Conservation (phyloP, 2,113 vertebrate genomes). For the Percopsis transmontana region DNA sequence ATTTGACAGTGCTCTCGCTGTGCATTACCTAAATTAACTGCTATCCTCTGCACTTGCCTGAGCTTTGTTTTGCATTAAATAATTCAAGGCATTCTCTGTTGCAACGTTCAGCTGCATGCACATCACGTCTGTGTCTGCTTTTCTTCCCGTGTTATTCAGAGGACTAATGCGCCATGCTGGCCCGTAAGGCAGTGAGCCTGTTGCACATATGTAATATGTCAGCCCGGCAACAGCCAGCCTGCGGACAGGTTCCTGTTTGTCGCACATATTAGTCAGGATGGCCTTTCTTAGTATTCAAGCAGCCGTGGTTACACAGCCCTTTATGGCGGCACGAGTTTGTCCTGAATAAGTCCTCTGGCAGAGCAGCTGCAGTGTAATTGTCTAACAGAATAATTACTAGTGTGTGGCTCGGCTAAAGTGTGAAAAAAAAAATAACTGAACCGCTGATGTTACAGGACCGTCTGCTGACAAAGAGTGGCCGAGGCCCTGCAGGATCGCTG, state of each 20-base stretch:
- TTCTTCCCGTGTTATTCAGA: conserved; percentile 45
- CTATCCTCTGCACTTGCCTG: conserved; percentile 60
- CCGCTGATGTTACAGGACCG: conserved; percentile 43
- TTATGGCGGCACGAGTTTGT: conserved; percentile 41
- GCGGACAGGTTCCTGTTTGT: not conserved
- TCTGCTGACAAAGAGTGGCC: conserved; percentile 63
- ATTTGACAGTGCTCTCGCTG: conserved; percentile 56
- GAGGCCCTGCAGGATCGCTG: conserved; percentile 9
- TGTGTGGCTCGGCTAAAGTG: conserved; percentile 35
- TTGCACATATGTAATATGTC: conserved; percentile 50
- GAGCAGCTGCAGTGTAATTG: conserved; percentile 45
- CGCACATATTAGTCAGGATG: too few relatives aligned
- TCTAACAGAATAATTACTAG: conserved; percentile 63
- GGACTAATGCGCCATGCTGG: conserved; percentile 52
- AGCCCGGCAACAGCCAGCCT: conserved; percentile 42
- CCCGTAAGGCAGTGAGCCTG: conserved; percentile 44
- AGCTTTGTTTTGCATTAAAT: conserved; percentile 72
- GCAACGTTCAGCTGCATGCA: conserved; percentile 59
- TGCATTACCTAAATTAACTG: conserved; percentile 70
- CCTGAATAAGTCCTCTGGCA: conserved; percentile 52
- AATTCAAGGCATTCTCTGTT: conserved; percentile 67
- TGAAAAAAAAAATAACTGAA: conserved; percentile 31
- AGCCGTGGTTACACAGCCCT: conserved; percentile 32
- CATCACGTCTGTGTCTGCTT: conserved; percentile 54
- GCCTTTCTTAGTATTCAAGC: conserved; percentile 34